phyloP scores from a whole-genome alignment of 1,140 invertebrate genomes.

The Drosophila leontia region DNA sequence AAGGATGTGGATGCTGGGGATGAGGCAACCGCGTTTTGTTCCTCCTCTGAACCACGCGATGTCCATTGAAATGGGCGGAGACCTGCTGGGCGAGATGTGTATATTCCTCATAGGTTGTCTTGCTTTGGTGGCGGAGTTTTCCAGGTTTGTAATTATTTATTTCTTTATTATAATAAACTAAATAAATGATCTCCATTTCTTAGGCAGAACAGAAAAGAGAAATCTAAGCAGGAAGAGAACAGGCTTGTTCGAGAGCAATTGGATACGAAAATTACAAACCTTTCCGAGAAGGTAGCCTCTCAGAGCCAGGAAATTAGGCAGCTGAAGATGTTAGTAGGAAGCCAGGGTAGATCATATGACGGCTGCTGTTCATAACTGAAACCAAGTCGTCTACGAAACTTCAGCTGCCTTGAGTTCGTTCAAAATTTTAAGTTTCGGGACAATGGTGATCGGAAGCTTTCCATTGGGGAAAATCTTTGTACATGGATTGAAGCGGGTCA shows the following conservation, averaged over 20 bases:
- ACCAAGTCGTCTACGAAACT: neutral
- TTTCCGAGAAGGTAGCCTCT: conserved; percentile 22
- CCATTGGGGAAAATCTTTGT: conserved; percentile 53
- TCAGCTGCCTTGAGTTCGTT: neutral
- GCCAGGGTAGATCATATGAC: neutral
- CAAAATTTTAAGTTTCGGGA: conserved; percentile 27
- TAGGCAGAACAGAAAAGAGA: conserved; percentile 18
- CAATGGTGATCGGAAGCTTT: conserved; percentile 51
- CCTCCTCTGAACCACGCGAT: conserved; percentile 94
- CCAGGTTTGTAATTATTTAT: conserved; percentile 21
- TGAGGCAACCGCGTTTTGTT: conserved; percentile 94
- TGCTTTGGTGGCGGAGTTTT: conserved; percentile 78
- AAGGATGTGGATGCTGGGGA: conserved; percentile 96
- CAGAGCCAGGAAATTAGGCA: conserved; percentile 33
- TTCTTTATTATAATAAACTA: neutral
- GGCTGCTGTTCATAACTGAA: neutral
- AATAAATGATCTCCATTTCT: neutral
- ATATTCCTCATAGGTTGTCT: conserved; percentile 93
- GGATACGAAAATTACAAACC: neutral
- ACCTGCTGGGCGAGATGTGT: conserved; percentile 94
- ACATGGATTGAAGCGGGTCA: conserved; percentile 34
- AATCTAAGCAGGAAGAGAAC: conserved; percentile 11
- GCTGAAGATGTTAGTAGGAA: conserved; percentile 16
- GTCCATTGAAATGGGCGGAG: conserved; percentile 96
- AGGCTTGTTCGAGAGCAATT: conserved; percentile 8